Conservation (phyloP, 2,113 vertebrate species). For the Pollachius pollachius region DNA sequence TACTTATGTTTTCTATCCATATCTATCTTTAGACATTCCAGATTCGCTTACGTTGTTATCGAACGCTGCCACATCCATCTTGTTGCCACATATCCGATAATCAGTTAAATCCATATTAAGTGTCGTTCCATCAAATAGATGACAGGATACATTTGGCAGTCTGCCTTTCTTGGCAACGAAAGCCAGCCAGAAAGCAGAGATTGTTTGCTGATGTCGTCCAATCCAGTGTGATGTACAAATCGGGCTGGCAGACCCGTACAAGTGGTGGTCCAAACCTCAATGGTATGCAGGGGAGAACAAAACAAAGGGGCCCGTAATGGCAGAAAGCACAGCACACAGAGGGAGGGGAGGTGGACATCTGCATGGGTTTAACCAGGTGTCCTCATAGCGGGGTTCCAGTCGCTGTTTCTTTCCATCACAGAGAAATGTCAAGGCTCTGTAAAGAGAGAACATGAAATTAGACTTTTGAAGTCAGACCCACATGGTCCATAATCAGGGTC, state of each 20-base stretch:
- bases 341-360: constrained; percentile 16
- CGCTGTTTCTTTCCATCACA: constrained; percentile 37
- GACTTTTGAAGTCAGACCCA: background rate
- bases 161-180: constrained; percentile 8
- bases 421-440: constrained; percentile 60
- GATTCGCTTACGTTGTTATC: background rate
- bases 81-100: background rate
- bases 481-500: too few relatives aligned
- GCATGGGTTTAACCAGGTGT: constrained; percentile 40
- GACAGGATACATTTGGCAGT: constrained; percentile 12
- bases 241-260: constrained; percentile 31
- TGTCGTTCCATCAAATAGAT: constrained; percentile 10
- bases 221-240: constrained; percentile 39
- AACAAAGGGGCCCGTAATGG: constrained; percentile 50
- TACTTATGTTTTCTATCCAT: background rate
- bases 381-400: constrained; percentile 29
- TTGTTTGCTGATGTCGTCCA: constrained; percentile 24
- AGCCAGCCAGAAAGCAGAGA: constrained; percentile 2
- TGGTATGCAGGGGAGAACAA: constrained; percentile 17
- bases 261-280: constrained; percentile 30
- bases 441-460: constrained; percentile 27
- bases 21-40: background rate
- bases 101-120: background rate
- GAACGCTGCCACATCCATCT: background rate
- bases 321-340: constrained; percentile 27